These are phyloP conservation scores for Melanotaenia boesemani DNA, from an alignment of 2,797 vertebrate species.

Conservation along the genomic window DNA sequence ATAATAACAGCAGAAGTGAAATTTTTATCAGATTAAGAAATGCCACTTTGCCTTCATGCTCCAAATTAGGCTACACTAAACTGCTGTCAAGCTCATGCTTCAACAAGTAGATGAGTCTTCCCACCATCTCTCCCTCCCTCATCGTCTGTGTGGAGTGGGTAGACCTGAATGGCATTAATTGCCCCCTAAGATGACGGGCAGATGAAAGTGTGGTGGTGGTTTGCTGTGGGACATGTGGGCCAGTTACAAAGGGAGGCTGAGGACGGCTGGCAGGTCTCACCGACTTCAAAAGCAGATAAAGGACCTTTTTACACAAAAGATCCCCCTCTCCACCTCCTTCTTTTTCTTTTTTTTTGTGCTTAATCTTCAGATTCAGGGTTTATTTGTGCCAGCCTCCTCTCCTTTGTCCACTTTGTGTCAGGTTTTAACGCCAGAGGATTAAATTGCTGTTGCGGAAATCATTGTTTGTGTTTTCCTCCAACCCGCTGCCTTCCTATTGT, in stretches of 20 bases:
- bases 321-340: slow-evolving; percentile 36
- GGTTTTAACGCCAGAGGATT: slow-evolving; percentile 76
- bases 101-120: slow-evolving; percentile 63
- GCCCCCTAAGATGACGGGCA: slow-evolving; percentile 79
- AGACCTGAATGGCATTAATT: slow-evolving; percentile 81
- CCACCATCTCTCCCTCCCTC: slow-evolving; percentile 16
- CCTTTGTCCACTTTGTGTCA: slow-evolving; percentile 77
- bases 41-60: slow-evolving; percentile 40
- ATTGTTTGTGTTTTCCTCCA: slow-evolving; percentile 76
- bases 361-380: slow-evolving; percentile 77
- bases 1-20: slow-evolving; percentile 46
- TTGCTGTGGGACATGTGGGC: slow-evolving; percentile 72
- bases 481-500: slow-evolving; percentile 65
- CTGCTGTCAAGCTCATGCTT: slow-evolving; percentile 63
- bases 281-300: slow-evolving; percentile 83
- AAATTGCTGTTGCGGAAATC: slow-evolving; percentile 80
- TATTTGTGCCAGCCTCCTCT: slow-evolving; percentile 71
- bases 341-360: slow-evolving; percentile 33
- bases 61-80: slow-evolving; percentile 64
- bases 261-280: slow-evolving; percentile 78
- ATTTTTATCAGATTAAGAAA: slow-evolving; percentile 42
- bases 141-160: slow-evolving; percentile 40
- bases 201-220: slow-evolving; percentile 78
- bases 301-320: slow-evolving; percentile 75
- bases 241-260: slow-evolving; percentile 70